These are phyloP conservation scores for Aphidius gifuensis DNA, from an alignment of 1,140 invertebrate species.

Conservation along the genomic window DNA sequence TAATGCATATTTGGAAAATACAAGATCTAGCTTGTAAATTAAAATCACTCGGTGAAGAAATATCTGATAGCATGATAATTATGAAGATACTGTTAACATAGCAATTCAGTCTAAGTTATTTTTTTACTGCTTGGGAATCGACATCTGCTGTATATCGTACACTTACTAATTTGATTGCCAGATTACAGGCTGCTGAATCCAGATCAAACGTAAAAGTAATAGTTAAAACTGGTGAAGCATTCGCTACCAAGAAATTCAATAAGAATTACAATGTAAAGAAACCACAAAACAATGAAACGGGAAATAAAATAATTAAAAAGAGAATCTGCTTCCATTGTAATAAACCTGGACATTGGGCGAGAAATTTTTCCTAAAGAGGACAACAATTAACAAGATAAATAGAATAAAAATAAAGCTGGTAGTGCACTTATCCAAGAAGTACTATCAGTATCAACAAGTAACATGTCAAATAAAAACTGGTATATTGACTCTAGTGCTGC, in stretches of 20 bases:
- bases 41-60: conserved; percentile 30
- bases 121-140: conserved; percentile 45
- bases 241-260: not conserved
- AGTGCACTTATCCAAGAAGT: conserved; percentile 12
- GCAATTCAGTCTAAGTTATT: conserved; percentile 34
- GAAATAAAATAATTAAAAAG: not conserved
- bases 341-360: conserved; percentile 20
- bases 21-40: conserved; percentile 35
- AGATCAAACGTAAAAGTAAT: not conserved
- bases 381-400: conserved; percentile 4
- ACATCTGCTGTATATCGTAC: conserved; percentile 21
- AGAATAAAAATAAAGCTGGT: not conserved
- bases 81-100: conserved; percentile 40
- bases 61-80: conserved; percentile 35
- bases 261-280: not conserved
- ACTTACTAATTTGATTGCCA: conserved; percentile 25
- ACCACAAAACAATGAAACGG: not conserved
- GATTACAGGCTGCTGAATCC: conserved; percentile 21
- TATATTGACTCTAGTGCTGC: conserved; percentile 36
- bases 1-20: conserved; percentile 32
- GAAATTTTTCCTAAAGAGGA: not conserved
- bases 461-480: not conserved
- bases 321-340: conserved; percentile 25
- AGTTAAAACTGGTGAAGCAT: not conserved
- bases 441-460: not conserved